Conservation (phyloP, 2,888 invertebrate genomes). For the Portevinia maculata region DNA sequence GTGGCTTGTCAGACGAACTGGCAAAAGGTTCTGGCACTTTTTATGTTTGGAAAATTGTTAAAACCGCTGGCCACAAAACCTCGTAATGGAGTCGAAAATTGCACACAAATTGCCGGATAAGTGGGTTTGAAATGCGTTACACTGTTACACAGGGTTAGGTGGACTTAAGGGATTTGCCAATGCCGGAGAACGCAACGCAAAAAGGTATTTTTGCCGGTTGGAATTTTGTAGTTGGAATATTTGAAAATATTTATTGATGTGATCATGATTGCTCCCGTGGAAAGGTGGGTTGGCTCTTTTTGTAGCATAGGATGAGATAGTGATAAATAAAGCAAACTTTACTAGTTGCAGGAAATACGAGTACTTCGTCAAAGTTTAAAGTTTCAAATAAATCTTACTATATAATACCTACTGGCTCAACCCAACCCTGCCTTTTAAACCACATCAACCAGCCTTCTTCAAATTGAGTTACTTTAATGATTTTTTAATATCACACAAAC, state of each 20-base stretch:
- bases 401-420: too few relatives aligned
- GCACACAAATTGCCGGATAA: conserved; percentile 72
- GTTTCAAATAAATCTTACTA: too few relatives aligned
- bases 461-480: conserved; percentile 35
- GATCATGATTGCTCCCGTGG: not conserved
- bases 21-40: conserved; percentile 59
- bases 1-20: conserved; percentile 43
- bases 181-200: conserved; percentile 33
- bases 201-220: conserved; percentile 56
- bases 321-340: not conserved
- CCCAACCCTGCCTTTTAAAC: too few relatives aligned
- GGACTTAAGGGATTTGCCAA: conserved; percentile 31
- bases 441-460: not conserved
- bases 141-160: conserved; percentile 32
- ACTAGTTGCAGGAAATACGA: too few relatives aligned
- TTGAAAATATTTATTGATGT: conserved; percentile 46
- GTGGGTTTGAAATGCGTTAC: conserved; percentile 48
- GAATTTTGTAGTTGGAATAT: conserved; percentile 59
- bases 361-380: too few relatives aligned
- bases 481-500: conserved; percentile 55
- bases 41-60: conserved; percentile 53
- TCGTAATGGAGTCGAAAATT: conserved; percentile 72
- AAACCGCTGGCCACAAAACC: conserved; percentile 60
- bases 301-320: not conserved
- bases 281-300: not conserved